Percentiles rank a stretch among this genome's conserved stretches.
phyloP scores from a whole-genome alignment of 2,797 vertebrate genomes.

The Acipenser oxyrinchus region DNA sequence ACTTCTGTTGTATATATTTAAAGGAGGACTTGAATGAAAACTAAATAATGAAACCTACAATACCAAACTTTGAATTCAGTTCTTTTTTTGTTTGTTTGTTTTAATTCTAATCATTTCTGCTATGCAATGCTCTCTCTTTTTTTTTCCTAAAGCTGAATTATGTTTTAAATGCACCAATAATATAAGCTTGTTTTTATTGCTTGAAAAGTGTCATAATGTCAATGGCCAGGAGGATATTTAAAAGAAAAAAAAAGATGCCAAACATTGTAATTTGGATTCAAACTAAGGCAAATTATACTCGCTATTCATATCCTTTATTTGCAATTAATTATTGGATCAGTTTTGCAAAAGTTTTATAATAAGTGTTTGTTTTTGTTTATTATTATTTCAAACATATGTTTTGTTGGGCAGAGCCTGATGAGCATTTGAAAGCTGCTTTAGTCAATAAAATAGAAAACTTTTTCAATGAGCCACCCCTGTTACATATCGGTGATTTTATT shows the following conservation, averaged over 20 bases:
- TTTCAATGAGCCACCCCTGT: slow-evolving; percentile 33
- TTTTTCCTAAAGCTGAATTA: slow-evolving; percentile 55
- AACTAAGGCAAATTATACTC: slow-evolving; percentile 73
- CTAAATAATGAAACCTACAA: slow-evolving; percentile 68
- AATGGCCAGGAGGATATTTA: slow-evolving; percentile 61
- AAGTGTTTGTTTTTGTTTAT: slow-evolving; percentile 31
- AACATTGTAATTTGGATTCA: slow-evolving; percentile 55
- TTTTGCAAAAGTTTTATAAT: slow-evolving; percentile 56
- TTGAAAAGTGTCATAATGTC: slow-evolving; percentile 62
- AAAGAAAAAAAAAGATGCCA: slow-evolving; percentile 71
- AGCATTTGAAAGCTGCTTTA: slow-evolving; percentile 82
- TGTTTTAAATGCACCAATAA: slow-evolving; percentile 70
- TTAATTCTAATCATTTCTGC: slow-evolving; percentile 70
- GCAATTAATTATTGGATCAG: slow-evolving; percentile 56
- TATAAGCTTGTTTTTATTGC: slow-evolving; percentile 78
- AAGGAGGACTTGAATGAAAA: slow-evolving; percentile 63
- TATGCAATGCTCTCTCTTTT: slow-evolving; percentile 89
- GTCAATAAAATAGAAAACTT: slow-evolving; percentile 57
- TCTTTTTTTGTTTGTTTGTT: slow-evolving; percentile 53
- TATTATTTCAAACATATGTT: slow-evolving; percentile 59
- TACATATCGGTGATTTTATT: slow-evolving; percentile 31
- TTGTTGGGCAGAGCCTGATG: slow-evolving; percentile 89
- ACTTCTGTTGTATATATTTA: slow-evolving; percentile 74
- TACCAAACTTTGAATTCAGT: slow-evolving; percentile 77
- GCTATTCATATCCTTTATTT: slow-evolving; percentile 68